Evolutionary conservation across 2,113 vertebrate species (phyloP).

Genomic region (Centrocercus urophasianus): DNA sequence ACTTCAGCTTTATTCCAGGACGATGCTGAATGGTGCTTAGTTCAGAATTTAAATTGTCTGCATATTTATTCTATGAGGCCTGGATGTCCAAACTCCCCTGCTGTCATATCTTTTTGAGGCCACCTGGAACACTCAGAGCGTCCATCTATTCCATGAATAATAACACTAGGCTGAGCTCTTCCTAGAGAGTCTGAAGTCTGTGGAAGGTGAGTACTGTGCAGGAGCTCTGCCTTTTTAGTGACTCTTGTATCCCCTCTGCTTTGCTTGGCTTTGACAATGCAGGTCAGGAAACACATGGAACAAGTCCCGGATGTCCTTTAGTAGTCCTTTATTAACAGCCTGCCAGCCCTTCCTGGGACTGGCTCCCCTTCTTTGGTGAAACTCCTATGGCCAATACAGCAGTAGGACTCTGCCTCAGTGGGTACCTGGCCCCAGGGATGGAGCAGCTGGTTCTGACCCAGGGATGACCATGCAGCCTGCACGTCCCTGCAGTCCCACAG

Average conservation of each 20-base stretch:
- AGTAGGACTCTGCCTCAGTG: neutral
- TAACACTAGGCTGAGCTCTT: neutral
- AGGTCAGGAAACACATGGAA: neutral
- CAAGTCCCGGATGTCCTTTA: neutral
- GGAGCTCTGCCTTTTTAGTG: neutral
- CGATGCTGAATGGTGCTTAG: neutral
- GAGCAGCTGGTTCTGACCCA: neutral
- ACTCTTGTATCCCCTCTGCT: neutral
- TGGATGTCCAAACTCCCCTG: neutral
- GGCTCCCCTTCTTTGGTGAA: fast-evolving
- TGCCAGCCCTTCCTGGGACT: neutral
- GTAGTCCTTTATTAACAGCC: neutral
- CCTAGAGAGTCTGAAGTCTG: neutral
- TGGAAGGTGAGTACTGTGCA: neutral
- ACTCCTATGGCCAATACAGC: neutral
- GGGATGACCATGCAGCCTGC: neutral
- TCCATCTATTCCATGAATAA: neutral
- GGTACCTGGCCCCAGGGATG: neutral
- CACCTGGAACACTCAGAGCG: neutral
- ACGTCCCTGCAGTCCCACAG: neutral
- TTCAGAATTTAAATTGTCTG: neutral
- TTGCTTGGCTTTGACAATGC: neutral
- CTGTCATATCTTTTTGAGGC: neutral
- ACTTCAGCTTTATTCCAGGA: neutral
- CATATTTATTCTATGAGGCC: neutral